Evolutionary conservation across 2,113 vertebrate genomes (phyloP), one percentile per base, ranked within the genome.

Genomic region (Tursiops truncatus): DNA sequence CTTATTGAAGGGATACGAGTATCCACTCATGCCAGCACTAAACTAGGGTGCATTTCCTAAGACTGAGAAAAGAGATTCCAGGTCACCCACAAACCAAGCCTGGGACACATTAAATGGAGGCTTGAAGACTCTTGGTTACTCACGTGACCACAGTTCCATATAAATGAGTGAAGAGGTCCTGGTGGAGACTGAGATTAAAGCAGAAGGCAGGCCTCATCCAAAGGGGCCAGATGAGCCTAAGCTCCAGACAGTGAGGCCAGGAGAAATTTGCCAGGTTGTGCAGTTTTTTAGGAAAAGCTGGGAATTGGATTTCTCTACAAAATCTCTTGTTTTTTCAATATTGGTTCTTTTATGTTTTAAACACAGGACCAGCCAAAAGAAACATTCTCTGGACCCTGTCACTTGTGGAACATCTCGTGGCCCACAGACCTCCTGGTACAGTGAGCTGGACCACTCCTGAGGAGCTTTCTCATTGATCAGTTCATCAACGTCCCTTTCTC

Each of bases 1-100:
- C 21, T 2, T 0, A 7, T 6, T 2, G 12, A 18, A 38, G 28
- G 60, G 65, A 21, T 10, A 20, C 10, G 21, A 0, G 0, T 0
- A 6, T 6, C 47, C 21, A 14, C n/a, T 23, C 56, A 1, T 0
- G 2, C 18, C 6, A 18, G 17, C 4, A 1, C 73, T 23, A 11
- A 28, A 26, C 3, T 5, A 4, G 33, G n/a, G 38, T 1, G 1
- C 1, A 0, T 12, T 50, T 53, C 71, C 14, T 14, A n/a, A 21
- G 73, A 41, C 1, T 0, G 11, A 9, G 17, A 9, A 26, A 17
- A n/a, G 41, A 62, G 76, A 23, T 2, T 50, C 11, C 63, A 28
- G 21, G 8, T 6, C 33, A 36, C 12, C 14, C 25, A 4, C n/a
- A 33, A 18, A 41, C 25, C 0, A 0, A 23, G 6, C 1, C 20